Base-by-base conservation (phyloP, 2,797 vertebrate species). In the Hirundo rustica region DNA sequence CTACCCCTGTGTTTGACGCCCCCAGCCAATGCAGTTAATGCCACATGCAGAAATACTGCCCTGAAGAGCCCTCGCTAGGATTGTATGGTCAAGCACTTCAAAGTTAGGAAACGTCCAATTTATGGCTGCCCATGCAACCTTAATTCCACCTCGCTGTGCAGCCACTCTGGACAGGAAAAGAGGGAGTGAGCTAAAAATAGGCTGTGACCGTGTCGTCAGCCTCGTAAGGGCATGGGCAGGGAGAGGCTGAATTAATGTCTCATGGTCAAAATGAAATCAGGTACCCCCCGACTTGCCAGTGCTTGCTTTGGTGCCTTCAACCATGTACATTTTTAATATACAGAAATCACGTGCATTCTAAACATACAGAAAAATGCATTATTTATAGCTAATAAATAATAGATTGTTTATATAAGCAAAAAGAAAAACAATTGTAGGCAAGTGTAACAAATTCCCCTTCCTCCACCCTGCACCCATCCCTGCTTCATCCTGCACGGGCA, bases 351-450 rank as follows among this genome's bases (percentile, higher is more conserved):
- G 92, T 95, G 94, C 83, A 81, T 95, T 95, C 95, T 94, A 96
- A 96, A 96, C 96, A 96, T 96, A 96, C 96, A 96, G 95, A 94
- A 96, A 95, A 95, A 96, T 97, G 84, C 77, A 95, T 96, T 96
- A 97, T 97, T 96, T 95, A 96, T 97, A 94, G 61, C 85, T 96
- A 82, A 96, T 94, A 96, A 96, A 96, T 97, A 96, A 96, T 96
- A 97, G 88, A 95, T 97, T 97, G 94, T 96, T 97, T 97, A 96
- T 95, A 96, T 95, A 95, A 96, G 88, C 91, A 96, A 94, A 96
- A 93, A 92, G 91, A 91, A 91, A 96, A 96, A 91, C 95, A 96
- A 96, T 96, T 87, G 90, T 92, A 94, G 84, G 94, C 95, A 91
- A 95, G 92, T 95, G 95, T 96, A 96, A 90, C 94, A 87, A 92